Percentiles rank a stretch among this genome's conserved stretches.
Evolutionary conservation across 2,113 vertebrate genomes (phyloP).

Genomic region (Baryphthengus martii): DNA sequence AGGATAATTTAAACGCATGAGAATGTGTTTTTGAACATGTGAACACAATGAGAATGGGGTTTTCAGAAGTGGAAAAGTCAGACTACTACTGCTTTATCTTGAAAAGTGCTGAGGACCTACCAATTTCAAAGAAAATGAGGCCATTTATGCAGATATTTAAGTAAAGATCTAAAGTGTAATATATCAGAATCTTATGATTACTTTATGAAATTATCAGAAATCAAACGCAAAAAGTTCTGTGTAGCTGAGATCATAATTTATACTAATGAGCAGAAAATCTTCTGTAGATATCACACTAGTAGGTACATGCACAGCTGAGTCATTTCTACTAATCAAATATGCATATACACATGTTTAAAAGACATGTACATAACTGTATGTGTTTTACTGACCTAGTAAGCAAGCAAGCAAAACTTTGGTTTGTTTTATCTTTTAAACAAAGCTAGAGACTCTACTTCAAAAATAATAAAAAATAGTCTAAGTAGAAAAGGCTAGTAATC

Average conservation of each 20-base stretch:
- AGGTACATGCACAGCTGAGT: background rate
- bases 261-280: background rate
- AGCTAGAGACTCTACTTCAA: background rate
- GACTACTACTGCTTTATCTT: background rate
- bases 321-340: background rate
- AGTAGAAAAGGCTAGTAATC: background rate
- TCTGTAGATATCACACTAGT: background rate
- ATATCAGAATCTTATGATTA: background rate
- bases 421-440: background rate
- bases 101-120: background rate
- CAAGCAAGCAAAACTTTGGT: accelerated
- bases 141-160: background rate
- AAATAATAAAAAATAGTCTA: background rate
- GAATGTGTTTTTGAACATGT: too few species aligned
- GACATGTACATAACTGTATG: background rate
- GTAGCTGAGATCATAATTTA: background rate
- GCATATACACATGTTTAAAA: background rate
- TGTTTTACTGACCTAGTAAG: background rate
- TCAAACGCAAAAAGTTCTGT: background rate
- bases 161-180: background rate
- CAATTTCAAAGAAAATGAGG: background rate
- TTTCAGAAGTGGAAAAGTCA: background rate
- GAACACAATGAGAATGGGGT: background rate
- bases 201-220: background rate
- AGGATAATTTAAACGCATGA: background rate